Evolutionary conservation across 2,797 vertebrate genomes (phyloP).

Genomic region (Xiphophorus birchmanni): DNA sequence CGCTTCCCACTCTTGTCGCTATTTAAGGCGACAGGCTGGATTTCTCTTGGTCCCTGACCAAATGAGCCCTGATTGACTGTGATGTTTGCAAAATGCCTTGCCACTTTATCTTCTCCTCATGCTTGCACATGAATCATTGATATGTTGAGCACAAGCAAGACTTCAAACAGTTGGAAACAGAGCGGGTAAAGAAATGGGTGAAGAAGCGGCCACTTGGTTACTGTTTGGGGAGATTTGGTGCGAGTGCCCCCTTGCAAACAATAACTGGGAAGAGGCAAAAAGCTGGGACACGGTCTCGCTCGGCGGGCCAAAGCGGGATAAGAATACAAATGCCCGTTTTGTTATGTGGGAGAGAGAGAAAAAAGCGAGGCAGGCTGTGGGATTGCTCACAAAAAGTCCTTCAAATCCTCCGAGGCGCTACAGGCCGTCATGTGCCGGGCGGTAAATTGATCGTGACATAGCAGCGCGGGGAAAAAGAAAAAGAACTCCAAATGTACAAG

Average conservation of each 20-base stretch:
- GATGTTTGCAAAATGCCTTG: conserved; percentile 73
- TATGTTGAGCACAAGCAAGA: background rate
- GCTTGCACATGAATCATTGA: background rate
- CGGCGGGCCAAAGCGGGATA: conserved; percentile 57
- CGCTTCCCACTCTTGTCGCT: conserved; percentile 17
- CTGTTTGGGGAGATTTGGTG: conserved; percentile 38
- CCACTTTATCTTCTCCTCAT: conserved; percentile 18
- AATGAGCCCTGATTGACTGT: conserved; percentile 78
- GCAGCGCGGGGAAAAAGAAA: conserved; percentile 64
- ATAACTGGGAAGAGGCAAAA: conserved; percentile 63
- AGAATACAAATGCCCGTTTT: conserved; percentile 75
- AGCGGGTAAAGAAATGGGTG: background rate
- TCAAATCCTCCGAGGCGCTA: conserved; percentile 76
- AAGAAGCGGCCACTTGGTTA: conserved; percentile 35
- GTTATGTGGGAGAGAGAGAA: conserved; percentile 62
- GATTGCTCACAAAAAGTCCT: conserved; percentile 76
- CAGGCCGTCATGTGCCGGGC: conserved; percentile 78
- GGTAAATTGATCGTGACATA: conserved; percentile 82
- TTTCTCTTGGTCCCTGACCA: conserved; percentile 75
- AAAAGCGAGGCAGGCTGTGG: conserved; percentile 57
- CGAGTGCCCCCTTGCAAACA: conserved; percentile 50
- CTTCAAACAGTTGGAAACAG: conserved; percentile 21
- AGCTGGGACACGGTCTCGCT: conserved; percentile 59
- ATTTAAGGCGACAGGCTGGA: conserved; percentile 41
- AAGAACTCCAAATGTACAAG: conserved; percentile 69